Evolutionary conservation across 2,113 vertebrate genomes (phyloP), one percentile per base, ranked within the genome.

Genomic region (Oenanthe melanoleuca): DNA sequence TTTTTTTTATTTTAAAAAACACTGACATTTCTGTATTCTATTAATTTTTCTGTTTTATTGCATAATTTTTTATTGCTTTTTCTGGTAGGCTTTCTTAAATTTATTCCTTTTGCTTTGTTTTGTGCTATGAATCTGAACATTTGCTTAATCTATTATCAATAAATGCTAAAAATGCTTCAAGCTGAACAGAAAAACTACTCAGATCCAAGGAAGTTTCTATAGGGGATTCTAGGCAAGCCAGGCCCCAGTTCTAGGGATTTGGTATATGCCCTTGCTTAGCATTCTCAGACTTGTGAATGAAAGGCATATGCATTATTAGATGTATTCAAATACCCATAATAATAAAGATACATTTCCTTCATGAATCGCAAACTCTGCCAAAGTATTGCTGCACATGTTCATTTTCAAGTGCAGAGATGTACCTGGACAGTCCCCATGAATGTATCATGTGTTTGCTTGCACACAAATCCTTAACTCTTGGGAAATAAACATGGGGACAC

Each of bases 371-470:
- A 93, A 26, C 1, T 2, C 81, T 89, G 67, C 63, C 59, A 19
- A 61, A 88, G 14, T 44, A 28, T 66, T 70, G 8, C 23, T 42
- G 31, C 59, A 37, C 17, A 12, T 8, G 29, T 67, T 57, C 20
- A 28, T 69, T 82, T 80, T 34, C 33, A 40, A 83, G 47, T 55
- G 42, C 45, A 73, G 67, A 66, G 52, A 34, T 38, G 45, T 33
- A 19, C 29, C 71, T 66, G 60, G 34, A 45, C 34, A 66, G 63
- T 33, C 61, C 38, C 59, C 53, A 19, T 10, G 5, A 83, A 42
- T 0, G 2, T 28, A 26, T 16, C 3, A 3, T 2, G 0, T 49
- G n/a, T 0, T 85, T 45, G n/a, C 45, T 71, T 67, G 9, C 44
- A 29, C 25, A 44, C 57, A 69, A 53, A 85, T 80, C 63, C 56